Percentiles rank a stretch among this genome's conserved stretches.
Conservation (phyloP, 1,140 invertebrate species). For the Polyergus mexicanus region DNA sequence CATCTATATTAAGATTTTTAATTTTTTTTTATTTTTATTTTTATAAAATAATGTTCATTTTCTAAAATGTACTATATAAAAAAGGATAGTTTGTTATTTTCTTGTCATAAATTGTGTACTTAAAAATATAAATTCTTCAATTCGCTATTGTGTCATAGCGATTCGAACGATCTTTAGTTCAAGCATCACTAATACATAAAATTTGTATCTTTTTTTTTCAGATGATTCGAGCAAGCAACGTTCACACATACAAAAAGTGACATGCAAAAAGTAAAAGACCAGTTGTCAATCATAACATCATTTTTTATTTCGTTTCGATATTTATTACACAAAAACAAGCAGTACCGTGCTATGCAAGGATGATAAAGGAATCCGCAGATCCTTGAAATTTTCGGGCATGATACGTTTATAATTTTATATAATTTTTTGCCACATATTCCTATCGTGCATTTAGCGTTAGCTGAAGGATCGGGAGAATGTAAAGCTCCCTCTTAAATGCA, state of each 20-base stretch:
- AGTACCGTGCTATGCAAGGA: slow-evolving; percentile 15
- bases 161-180: not conserved
- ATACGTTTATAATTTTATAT: slow-evolving; percentile 4
- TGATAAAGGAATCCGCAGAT: slow-evolving; percentile 22
- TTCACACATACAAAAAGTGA: not conserved
- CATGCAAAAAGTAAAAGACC: not conserved
- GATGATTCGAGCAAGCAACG: not conserved
- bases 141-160: not conserved
- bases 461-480: not conserved
- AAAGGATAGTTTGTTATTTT: not conserved
- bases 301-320: slow-evolving; percentile 27
- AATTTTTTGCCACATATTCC: not conserved
- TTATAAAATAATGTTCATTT: not conserved
- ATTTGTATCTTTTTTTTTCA: not conserved
- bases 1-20: not conserved
- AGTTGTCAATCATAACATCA: slow-evolving; percentile 5
- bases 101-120: not conserved
- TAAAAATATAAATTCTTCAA: slow-evolving; percentile 7
- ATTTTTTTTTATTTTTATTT: not conserved
- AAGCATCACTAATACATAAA: not conserved
- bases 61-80: not conserved
- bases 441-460: not conserved
- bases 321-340: slow-evolving; percentile 39
- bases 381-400: not conserved
- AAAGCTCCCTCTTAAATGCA: not conserved